Percentiles rank a stretch among this genome's conserved stretches.
Evolutionary conservation across 35 echinoderm and acorn worm species (phyloP).

Genomic region (Diadema setosum): DNA sequence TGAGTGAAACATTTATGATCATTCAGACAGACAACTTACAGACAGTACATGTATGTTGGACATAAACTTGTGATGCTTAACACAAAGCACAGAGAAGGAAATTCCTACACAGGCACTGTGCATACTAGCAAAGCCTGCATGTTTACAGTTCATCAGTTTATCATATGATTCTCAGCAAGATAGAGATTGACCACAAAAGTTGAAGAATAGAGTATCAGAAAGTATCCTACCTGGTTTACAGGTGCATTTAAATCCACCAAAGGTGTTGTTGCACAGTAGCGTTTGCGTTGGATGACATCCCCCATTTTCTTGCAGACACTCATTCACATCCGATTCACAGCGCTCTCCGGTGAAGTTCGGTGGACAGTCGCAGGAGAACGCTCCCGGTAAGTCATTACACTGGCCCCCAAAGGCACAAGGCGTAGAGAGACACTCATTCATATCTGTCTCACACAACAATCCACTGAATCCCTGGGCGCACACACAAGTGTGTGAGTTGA

Average conservation of each 20-base stretch:
- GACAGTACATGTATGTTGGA: too few relatives aligned
- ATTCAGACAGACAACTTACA: too few relatives aligned
- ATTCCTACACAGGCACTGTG: background rate
- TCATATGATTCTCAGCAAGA: background rate
- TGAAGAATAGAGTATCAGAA: background rate
- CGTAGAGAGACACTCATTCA: slow-evolving; percentile 69
- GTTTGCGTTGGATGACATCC: slow-evolving; percentile 65
- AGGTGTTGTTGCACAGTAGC: slow-evolving; percentile 67
- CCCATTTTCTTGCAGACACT: slow-evolving; percentile 33
- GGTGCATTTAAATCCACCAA: slow-evolving; percentile 72
- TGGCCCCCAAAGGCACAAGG: slow-evolving; percentile 69
- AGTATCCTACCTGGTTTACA: slow-evolving; percentile 55
- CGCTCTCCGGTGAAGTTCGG: slow-evolving; percentile 54
- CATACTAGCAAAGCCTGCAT: background rate
- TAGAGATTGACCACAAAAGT: background rate
- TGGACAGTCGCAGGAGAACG: slow-evolving; percentile 64
- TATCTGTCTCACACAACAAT: slow-evolving; percentile 38
- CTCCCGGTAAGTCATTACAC: slow-evolving; percentile 55
- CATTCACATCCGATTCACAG: slow-evolving; percentile 77
- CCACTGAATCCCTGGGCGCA: slow-evolving; percentile 65
- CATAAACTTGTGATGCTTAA: too few relatives aligned
- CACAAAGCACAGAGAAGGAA: too few relatives aligned
- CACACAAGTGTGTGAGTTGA: slow-evolving; percentile 49
- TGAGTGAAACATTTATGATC: too few relatives aligned
- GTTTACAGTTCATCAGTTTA: background rate